A percentile compares a stretch with the other conserved stretches of the same genome.
These are phyloP conservation scores for Parauchenoglanis punctatus DNA, from an alignment of 2,797 vertebrate genomes.

Conservation along the genomic window DNA sequence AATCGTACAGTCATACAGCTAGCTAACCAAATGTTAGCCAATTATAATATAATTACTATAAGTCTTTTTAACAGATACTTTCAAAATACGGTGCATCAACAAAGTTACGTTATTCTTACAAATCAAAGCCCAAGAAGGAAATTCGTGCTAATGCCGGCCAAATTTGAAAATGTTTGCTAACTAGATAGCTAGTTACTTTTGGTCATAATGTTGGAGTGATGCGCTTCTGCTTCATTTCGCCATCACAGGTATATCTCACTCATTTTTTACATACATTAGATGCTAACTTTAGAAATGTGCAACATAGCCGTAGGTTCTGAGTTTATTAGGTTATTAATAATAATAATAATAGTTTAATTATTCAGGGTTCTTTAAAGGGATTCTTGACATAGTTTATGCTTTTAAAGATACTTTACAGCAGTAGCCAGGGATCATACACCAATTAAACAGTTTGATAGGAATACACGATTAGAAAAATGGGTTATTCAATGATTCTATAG, in stretches of 20 bases:
- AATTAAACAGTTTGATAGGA: background rate
- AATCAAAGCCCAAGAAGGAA: slow-evolving; percentile 8
- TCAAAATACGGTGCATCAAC: background rate
- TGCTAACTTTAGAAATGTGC: background rate
- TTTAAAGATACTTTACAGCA: background rate
- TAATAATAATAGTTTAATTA: too few species aligned
- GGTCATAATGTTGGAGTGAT: background rate
- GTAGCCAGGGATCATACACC: background rate
- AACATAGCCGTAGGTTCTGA: background rate
- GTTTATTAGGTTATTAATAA: background rate
- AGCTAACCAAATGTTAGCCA: background rate
- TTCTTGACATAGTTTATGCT: background rate
- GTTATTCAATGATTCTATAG: background rate
- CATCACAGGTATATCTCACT: background rate
- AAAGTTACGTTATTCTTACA: background rate
- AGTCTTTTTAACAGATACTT: background rate
- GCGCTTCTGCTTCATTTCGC: background rate
- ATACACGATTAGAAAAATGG: background rate
- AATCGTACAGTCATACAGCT: background rate
- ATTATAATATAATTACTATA: background rate
- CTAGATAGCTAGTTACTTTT: background rate
- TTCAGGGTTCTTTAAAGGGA: background rate
- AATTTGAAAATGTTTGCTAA: background rate
- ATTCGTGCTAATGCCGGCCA: background rate
- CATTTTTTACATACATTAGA: background rate